These are phyloP conservation scores for Aphidius ervi DNA, from an alignment of 1,140 invertebrate species.

Conservation along the genomic window DNA sequence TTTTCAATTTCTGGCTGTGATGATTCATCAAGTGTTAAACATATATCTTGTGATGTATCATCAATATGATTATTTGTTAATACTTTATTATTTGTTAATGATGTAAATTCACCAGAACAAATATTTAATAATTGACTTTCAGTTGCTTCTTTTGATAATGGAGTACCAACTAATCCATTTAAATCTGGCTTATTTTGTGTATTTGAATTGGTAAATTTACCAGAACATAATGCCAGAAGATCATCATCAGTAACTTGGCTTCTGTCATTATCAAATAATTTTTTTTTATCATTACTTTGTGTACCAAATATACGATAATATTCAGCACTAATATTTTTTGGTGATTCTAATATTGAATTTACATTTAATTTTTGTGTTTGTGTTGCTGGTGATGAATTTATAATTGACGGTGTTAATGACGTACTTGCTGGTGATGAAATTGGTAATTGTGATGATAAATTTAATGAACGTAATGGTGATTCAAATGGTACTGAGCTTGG, in stretches of 20 bases:
- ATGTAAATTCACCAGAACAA: slow-evolving; percentile 35
- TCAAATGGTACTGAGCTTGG: slow-evolving; percentile 1
- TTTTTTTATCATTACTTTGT: slow-evolving; percentile 35
- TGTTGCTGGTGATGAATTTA: neutral
- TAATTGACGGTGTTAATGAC: neutral
- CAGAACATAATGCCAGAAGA: slow-evolving; percentile 54
- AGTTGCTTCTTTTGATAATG: slow-evolving; percentile 18
- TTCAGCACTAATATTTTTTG: slow-evolving; percentile 22
- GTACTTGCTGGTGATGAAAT: too few species aligned
- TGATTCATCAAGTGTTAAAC: slow-evolving; percentile 32
- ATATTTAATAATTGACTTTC: slow-evolving; percentile 37
- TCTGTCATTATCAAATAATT: slow-evolving; percentile 40
- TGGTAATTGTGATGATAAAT: too few species aligned
- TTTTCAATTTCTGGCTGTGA: slow-evolving; percentile 27
- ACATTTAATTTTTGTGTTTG: too few species aligned
- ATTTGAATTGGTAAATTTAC: slow-evolving; percentile 50
- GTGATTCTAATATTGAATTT: slow-evolving; percentile 6
- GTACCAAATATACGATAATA: slow-evolving; percentile 3
- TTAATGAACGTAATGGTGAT: neutral
- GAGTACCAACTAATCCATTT: slow-evolving; percentile 10
- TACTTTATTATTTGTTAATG: slow-evolving; percentile 21
- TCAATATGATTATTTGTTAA: slow-evolving; percentile 25
- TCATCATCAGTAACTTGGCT: slow-evolving; percentile 50
- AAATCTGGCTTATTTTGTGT: slow-evolving; percentile 31
- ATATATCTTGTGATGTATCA: slow-evolving; percentile 33